Conservation (phyloP, 1,140 invertebrate species). For the Drosophila gunungcola region DNA sequence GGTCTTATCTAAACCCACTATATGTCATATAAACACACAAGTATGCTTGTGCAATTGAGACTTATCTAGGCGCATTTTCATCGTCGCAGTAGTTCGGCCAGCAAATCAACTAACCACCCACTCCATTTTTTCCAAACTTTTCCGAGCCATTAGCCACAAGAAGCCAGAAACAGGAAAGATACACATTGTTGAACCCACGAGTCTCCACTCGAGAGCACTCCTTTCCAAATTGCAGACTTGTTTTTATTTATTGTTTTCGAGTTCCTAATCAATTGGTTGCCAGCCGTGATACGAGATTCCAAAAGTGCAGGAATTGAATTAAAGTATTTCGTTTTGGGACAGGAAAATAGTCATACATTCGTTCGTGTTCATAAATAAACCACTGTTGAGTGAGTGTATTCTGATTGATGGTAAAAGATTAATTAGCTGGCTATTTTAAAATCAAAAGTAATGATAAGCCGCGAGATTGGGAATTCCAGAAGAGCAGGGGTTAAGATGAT, state of each 20-base stretch:
- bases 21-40: background rate
- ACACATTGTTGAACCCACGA: slow-evolving; percentile 7
- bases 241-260: background rate
- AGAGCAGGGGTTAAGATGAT: background rate
- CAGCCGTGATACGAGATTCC: slow-evolving; percentile 23
- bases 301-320: slow-evolving; percentile 7
- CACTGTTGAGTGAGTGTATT: background rate
- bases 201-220: slow-evolving; percentile 15
- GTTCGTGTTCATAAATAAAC: slow-evolving; percentile 11
- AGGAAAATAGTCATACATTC: background rate
- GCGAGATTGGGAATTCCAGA: slow-evolving; percentile 5
- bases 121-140: background rate
- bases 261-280: slow-evolving; percentile 19
- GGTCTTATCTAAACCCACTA: slow-evolving; percentile 31
- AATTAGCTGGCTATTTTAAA: slow-evolving; percentile 14
- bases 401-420: slow-evolving; percentile 16
- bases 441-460: slow-evolving; percentile 16
- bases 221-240: background rate
- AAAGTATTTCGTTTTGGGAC: slow-evolving; percentile 4
- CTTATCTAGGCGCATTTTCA: slow-evolving; percentile 59
- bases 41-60: slow-evolving; percentile 47
- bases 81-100: slow-evolving; percentile 11
- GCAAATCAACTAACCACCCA: background rate
- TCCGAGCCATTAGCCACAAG: background rate
- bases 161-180: background rate